Evolutionary conservation across 2,113 vertebrate genomes (phyloP).

Genomic region (Aepyceros melampus): DNA sequence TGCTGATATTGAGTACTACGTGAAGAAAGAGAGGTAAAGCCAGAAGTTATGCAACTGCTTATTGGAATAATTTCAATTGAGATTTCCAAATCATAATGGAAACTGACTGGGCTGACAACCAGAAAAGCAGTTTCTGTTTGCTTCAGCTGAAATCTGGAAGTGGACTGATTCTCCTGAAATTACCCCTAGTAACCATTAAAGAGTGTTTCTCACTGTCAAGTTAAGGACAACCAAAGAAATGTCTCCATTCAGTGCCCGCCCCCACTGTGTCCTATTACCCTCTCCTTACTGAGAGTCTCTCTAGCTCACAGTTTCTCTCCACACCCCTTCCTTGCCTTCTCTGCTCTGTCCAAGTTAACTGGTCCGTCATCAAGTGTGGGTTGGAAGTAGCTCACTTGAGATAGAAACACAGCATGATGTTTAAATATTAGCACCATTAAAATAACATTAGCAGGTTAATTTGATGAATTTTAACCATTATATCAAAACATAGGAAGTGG

Average conservation of each 20-base stretch:
- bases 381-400: not conserved
- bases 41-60: not conserved
- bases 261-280: not conserved
- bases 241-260: not conserved
- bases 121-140: not conserved
- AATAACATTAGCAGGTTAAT: not conserved
- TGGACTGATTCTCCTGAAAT: not conserved
- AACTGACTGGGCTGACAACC: not conserved
- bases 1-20: not conserved
- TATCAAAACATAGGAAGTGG: not conserved
- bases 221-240: not conserved
- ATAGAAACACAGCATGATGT: not conserved
- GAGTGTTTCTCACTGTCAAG: not conserved
- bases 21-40: not conserved
- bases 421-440: slow-evolving; percentile 31
- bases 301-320: not conserved
- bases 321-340: not conserved
- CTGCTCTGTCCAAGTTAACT: not conserved
- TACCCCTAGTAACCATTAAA: not conserved
- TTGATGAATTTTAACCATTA: slow-evolving; percentile 18
- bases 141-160: not conserved
- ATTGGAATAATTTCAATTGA: not conserved
- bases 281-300: not conserved
- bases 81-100: slow-evolving; percentile 18
- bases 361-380: not conserved